phyloP scores from a whole-genome alignment of 2,888 invertebrate species.

The Bombylius major region DNA sequence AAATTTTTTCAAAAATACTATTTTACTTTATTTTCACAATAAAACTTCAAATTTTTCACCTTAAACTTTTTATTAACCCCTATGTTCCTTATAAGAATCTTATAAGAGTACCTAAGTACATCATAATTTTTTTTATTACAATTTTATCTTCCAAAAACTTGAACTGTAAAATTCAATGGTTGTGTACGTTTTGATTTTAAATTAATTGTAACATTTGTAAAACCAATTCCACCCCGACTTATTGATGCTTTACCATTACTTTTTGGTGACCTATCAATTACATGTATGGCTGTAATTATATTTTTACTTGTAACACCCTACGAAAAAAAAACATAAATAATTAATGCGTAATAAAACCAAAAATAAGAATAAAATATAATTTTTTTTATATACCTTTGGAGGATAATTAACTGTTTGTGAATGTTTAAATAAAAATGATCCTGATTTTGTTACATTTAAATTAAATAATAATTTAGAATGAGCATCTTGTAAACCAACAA shows the following conservation, averaged over 20 bases:
- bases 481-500: not conserved
- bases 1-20: no score
- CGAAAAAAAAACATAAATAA: not conserved
- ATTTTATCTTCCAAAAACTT: constrained; percentile 22
- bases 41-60: no score
- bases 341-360: no score
- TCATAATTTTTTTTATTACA: no score
- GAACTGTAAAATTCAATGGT: constrained; percentile 28
- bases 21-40: no score
- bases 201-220: constrained; percentile 20
- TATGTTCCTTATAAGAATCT: no score
- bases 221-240: constrained; percentile 26
- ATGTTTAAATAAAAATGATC: no score
- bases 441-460: no score
- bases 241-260: constrained; percentile 25
- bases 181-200: constrained; percentile 31
- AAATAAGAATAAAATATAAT: not conserved
- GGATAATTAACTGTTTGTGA: not conserved
- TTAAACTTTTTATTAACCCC: no score
- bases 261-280: constrained; percentile 25
- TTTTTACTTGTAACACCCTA: not conserved
- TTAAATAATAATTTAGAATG: not conserved
- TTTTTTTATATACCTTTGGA: not conserved
- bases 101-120: no score
- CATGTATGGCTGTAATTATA: constrained; percentile 9